phyloP scores from a whole-genome alignment of 2,888 invertebrate species.

The Volucella zonaria region DNA sequence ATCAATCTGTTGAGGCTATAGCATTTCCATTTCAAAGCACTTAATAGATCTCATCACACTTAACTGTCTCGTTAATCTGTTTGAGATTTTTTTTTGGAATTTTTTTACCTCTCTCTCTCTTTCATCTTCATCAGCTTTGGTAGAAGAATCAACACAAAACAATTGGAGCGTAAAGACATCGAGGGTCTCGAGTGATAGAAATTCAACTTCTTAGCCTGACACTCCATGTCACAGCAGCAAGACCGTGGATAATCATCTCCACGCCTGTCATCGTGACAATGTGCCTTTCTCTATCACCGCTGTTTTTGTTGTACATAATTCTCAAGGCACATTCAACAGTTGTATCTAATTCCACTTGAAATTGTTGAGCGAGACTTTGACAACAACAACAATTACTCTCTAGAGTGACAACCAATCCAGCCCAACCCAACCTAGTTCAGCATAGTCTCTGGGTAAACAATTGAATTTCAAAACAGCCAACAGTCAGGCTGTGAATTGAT shows the following conservation, averaged over 20 bases:
- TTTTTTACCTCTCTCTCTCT: constrained; percentile 14
- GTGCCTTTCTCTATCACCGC: constrained; percentile 20
- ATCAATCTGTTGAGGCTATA: constrained; percentile 23
- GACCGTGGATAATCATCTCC: constrained; percentile 48
- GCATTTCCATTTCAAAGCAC: constrained; percentile 28
- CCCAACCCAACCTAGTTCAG: constrained; percentile 21
- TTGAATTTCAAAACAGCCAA: constrained; percentile 46
- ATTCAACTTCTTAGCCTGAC: constrained; percentile 16
- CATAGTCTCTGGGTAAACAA: constrained; percentile 23
- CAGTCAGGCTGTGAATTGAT: constrained; percentile 57
- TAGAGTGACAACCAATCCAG: neutral
- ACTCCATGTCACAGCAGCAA: constrained; percentile 46
- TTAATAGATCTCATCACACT: constrained; percentile 20
- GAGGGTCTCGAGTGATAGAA: constrained; percentile 10
- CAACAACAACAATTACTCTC: constrained; percentile 14
- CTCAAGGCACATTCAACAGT: constrained; percentile 63
- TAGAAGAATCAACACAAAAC: constrained; percentile 14
- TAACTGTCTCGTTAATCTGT: constrained; percentile 36
- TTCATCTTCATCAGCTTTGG: neutral
- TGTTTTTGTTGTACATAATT: constrained; percentile 29
- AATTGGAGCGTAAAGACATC: constrained; percentile 47
- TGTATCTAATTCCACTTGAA: constrained; percentile 60
- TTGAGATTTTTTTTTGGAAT: constrained; percentile 14
- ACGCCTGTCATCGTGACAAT: constrained; percentile 56
- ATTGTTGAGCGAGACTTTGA: constrained; percentile 35